Percentiles rank a stretch among this genome's conserved stretches.
These are phyloP conservation scores for Empis stercorea DNA, from an alignment of 2,888 invertebrate genomes.

Conservation along the genomic window DNA sequence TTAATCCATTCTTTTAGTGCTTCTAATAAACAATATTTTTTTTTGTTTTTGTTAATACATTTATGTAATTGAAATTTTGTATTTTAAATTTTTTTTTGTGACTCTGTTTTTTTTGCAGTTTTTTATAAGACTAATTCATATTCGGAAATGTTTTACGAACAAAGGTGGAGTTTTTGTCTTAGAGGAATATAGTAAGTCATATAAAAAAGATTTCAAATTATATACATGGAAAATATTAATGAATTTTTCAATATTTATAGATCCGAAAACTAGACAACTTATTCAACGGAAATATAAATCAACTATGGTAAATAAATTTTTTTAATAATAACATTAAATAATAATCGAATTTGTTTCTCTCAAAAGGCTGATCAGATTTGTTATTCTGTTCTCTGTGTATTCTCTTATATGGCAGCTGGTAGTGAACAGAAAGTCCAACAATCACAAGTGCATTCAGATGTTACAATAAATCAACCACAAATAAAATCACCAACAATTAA, in stretches of 20 bases:
- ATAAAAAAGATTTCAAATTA: too few species aligned
- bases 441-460: slow-evolving; percentile 11
- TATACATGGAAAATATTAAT: too few species aligned
- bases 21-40: too few species aligned
- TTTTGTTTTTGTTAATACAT: too few species aligned
- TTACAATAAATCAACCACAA: slow-evolving; percentile 12
- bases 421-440: not conserved
- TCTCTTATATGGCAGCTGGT: slow-evolving; percentile 95
- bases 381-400: slow-evolving; percentile 97
- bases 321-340: not conserved
- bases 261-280: slow-evolving; percentile 94
- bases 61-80: too few species aligned
- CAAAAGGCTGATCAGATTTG: slow-evolving; percentile 95
- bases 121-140: slow-evolving; percentile 97
- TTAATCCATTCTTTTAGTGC: too few species aligned
- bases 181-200: slow-evolving; percentile 99
- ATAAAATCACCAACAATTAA: slow-evolving; percentile 7
- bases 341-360: slow-evolving; percentile 4
- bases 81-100: too few species aligned
- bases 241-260: slow-evolving; percentile 41
- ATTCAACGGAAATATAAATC: slow-evolving; percentile 96
- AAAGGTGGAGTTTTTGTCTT: slow-evolving; percentile 98
- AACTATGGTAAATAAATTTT: slow-evolving; percentile 64
- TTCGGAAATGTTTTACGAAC: slow-evolving; percentile 98
- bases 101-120: slow-evolving; percentile 78